Conservation (phyloP, 2,888 invertebrate species). For the Timema podura region DNA sequence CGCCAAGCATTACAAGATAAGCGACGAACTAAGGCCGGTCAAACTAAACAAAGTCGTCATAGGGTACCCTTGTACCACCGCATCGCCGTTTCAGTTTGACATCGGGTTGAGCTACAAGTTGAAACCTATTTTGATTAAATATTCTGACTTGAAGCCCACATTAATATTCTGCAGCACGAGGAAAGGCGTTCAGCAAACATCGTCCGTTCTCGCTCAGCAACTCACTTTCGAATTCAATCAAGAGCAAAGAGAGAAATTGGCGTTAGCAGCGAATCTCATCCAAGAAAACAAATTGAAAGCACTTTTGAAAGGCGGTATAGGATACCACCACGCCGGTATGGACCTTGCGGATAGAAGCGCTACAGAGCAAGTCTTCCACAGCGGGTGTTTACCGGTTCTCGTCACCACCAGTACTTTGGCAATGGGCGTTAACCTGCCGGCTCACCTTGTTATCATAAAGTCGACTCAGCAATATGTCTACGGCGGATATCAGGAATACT, state of each 20-base stretch:
- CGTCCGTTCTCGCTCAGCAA: slow-evolving; percentile 57
- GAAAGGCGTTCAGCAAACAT: slow-evolving; percentile 67
- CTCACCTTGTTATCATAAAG: slow-evolving; percentile 76
- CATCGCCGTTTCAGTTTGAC: slow-evolving; percentile 68
- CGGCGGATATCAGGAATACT: slow-evolving; percentile 62
- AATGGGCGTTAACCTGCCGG: slow-evolving; percentile 81
- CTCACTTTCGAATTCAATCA: slow-evolving; percentile 52
- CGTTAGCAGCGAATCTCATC: slow-evolving; percentile 42
- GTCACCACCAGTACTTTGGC: slow-evolving; percentile 68
- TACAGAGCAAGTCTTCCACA: slow-evolving; percentile 64
- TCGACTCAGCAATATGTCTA: slow-evolving; percentile 69
- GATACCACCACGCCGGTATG: slow-evolving; percentile 76
- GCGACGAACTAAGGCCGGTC: slow-evolving; percentile 70
- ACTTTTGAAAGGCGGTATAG: slow-evolving; percentile 60
- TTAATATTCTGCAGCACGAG: slow-evolving; percentile 71
- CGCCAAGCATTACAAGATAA: slow-evolving; percentile 56
- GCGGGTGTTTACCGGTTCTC: slow-evolving; percentile 62
- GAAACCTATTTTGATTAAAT: slow-evolving; percentile 60
- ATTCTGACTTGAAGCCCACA: slow-evolving; percentile 70
- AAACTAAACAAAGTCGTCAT: slow-evolving; percentile 66
- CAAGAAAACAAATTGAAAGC: slow-evolving; percentile 49
- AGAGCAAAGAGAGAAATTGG: slow-evolving; percentile 53
- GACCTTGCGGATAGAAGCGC: slow-evolving; percentile 56
- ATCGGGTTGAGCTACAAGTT: slow-evolving; percentile 72
- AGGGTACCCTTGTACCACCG: slow-evolving; percentile 59